Percentiles rank a stretch among this genome's conserved stretches.
Evolutionary conservation across 2,888 invertebrate species (phyloP).

Genomic region (Drosophila pullipes): DNA sequence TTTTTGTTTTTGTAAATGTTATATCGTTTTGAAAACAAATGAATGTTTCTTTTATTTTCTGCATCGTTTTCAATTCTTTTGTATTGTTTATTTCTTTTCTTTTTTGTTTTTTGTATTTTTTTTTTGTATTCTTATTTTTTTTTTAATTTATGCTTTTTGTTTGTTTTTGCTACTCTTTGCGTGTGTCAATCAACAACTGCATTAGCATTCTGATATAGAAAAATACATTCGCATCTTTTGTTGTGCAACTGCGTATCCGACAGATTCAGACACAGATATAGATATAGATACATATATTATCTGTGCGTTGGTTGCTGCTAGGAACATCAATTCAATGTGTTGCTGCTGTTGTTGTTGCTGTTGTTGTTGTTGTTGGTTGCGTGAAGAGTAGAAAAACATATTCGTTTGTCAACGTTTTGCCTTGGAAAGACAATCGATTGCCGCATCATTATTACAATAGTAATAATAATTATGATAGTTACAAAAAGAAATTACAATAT

Average conservation of each 20-base stretch:
- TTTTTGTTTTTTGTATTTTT: constrained; percentile 1
- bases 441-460: constrained; percentile 48
- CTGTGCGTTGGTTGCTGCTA: constrained; percentile 51
- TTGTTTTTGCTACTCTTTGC: constrained; percentile 13
- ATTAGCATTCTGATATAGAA: constrained; percentile 25
- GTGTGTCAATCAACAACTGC: constrained; percentile 14
- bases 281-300: not conserved
- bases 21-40: constrained; percentile 64
- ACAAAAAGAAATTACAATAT: constrained; percentile 34
- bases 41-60: constrained; percentile 63
- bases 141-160: not conserved
- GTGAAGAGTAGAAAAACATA: constrained; percentile 21
- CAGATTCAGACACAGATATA: not conserved
- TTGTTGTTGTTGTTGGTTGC: constrained; percentile 18
- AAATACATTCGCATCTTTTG: constrained; percentile 36
- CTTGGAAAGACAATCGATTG: constrained; percentile 25
- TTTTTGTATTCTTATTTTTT: constrained; percentile 6
- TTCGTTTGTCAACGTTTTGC: constrained; percentile 9
- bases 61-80: constrained; percentile 40
- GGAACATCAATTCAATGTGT: constrained; percentile 54
- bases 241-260: constrained; percentile 9
- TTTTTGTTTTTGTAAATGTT: constrained; percentile 52
- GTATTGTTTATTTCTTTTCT: constrained; percentile 16
- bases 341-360: constrained; percentile 17
- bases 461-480: constrained; percentile 29